Evolutionary conservation across 2,888 invertebrate species (phyloP).

Genomic region (Dasypolia templi): DNA sequence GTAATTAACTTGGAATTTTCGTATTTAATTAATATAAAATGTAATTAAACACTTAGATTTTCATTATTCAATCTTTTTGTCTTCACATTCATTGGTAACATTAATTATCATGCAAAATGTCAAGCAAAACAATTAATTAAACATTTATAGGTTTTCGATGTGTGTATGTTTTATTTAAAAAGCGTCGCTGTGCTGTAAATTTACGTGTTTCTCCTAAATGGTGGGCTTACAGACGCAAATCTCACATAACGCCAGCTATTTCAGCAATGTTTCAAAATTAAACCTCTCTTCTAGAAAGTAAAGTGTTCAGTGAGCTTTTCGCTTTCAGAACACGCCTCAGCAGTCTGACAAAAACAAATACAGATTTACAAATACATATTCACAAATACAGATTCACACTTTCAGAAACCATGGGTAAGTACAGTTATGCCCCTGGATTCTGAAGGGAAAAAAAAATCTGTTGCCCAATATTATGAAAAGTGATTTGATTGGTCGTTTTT

Average conservation of each 20-base stretch:
- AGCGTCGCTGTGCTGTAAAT: neutral
- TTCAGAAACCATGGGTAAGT: too few relatives aligned
- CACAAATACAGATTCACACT: too few relatives aligned
- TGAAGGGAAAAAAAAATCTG: too few relatives aligned
- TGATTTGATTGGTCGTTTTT: neutral
- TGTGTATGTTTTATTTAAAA: neutral
- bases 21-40: slow-evolving; percentile 28
- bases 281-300: neutral
- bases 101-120: neutral
- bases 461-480: too few relatives aligned
- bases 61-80: slow-evolving; percentile 13
- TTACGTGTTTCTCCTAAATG: neutral
- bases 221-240: neutral
- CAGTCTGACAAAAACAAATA: neutral
- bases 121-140: neutral
- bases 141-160: neutral
- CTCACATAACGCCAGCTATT: neutral
- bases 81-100: neutral
- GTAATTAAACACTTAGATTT: neutral
- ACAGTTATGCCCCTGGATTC: too few relatives aligned
- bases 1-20: slow-evolving; percentile 3
- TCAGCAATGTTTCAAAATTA: neutral
- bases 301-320: neutral
- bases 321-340: neutral
- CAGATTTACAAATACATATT: too few relatives aligned